Base-by-base conservation (phyloP, 2,113 vertebrate genomes). In the Ammodytes dubius region DNA sequence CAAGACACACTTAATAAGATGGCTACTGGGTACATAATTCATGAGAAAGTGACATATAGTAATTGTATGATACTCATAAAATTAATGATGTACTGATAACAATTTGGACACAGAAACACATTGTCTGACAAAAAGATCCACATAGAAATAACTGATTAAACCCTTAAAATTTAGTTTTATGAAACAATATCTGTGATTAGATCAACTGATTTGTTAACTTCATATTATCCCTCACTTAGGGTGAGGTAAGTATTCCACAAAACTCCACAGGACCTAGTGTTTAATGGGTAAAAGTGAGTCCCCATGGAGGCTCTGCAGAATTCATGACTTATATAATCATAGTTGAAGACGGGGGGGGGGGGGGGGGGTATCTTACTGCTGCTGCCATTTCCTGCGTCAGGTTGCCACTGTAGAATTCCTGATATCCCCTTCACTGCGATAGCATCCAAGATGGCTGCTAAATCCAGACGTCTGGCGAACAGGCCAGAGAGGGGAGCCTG, bases 321-420 rank as follows among this genome's bases (percentile, higher is more conserved):
- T 79, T 70, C 13, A 79, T 80, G 49, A 70, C 4, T 79, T 71
- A 81, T 61, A 45, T 43, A 68, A 71, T 64, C 43, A 56, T 6
- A 68, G 10, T 12, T 64, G 6, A 52, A 63, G 35, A 72, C 3
- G 46, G 46, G 46, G 4, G 46, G 46, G 7, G 46, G 17, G 10
- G n/a, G n/a, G 27, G 2, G 27, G 27, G 27, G 27, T 27, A 27
- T 27, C 96, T 96, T 92, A 98, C 98, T 95, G 95, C 96, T 0
- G 96, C 94, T 49, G 95, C 91, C 61, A 99, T 99, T 94, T 99
- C 97, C 91, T 96, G 95, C 0, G 97, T 97, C 85, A 99, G 61
- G 88, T 99, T 98, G 57, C 96, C 96, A 0, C 69, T 93, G 86
- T 99, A 99, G 93, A 99, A 98, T 72, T 96, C 96, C 96, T 0